Percentiles rank a stretch among this genome's conserved stretches.
Conservation (phyloP, 1,140 invertebrate genomes). For the Acromyrmex heyeri region DNA sequence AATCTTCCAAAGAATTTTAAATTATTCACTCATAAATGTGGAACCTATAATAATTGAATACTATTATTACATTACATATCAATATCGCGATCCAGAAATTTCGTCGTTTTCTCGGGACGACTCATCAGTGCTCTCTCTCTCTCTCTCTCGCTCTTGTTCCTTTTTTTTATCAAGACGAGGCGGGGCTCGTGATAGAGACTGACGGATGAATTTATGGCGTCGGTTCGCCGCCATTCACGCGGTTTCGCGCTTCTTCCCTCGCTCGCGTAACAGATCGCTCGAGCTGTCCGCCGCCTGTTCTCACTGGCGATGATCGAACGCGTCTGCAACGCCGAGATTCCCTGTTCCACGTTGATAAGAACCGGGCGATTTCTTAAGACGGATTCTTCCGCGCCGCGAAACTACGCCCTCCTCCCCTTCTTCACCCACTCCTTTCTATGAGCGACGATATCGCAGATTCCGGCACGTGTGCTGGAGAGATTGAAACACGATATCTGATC, state of each 20-base stretch:
- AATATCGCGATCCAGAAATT: constrained; percentile 28
- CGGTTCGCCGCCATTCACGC: constrained; percentile 52
- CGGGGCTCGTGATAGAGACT: constrained; percentile 46
- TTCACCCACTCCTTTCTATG: background rate
- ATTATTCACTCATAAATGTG: no score
- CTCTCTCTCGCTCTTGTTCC: background rate
- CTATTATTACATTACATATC: background rate
- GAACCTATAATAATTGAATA: background rate
- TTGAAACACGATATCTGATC: constrained; percentile 41
- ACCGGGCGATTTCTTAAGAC: constrained; percentile 73
- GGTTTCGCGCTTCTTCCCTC: constrained; percentile 65
- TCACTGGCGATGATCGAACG: constrained; percentile 77
- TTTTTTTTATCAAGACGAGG: constrained; percentile 51
- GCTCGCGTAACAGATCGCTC: constrained; percentile 73
- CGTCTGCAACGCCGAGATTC: constrained; percentile 74
- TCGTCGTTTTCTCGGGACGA: constrained; percentile 3
- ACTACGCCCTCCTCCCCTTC: background rate
- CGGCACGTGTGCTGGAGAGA: constrained; percentile 29
- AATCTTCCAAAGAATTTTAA: background rate
- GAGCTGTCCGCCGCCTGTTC: constrained; percentile 67
- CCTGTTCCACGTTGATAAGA: constrained; percentile 78
- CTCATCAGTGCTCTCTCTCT: constrained; percentile 7
- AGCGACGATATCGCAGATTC: constrained; percentile 26
- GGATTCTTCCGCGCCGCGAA: constrained; percentile 66
- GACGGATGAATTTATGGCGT: constrained; percentile 60